phyloP scores from a whole-genome alignment of 2,888 invertebrate species.

The Linnaemya vulpina region DNA sequence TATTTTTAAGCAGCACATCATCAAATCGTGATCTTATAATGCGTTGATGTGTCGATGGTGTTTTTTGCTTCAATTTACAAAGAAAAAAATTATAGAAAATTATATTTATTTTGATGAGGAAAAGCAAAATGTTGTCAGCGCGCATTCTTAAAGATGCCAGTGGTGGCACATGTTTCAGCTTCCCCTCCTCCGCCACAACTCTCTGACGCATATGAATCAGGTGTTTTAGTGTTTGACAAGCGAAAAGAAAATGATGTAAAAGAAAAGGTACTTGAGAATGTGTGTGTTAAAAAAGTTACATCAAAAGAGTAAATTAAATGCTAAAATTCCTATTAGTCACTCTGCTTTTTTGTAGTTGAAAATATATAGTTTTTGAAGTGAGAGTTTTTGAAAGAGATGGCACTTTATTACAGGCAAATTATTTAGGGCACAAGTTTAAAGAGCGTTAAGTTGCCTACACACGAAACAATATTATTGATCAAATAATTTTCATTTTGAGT shows the following conservation, averaged over 20 bases:
- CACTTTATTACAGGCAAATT: too few relatives aligned
- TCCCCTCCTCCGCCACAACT: neutral
- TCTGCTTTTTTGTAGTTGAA: too few relatives aligned
- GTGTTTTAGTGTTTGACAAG: neutral
- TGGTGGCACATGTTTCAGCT: conserved; percentile 6
- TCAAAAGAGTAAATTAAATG: neutral
- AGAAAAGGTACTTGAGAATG: neutral
- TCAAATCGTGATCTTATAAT: conserved; percentile 38
- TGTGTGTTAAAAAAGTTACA: neutral
- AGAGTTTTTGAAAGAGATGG: too few relatives aligned
- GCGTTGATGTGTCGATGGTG: conserved; percentile 47
- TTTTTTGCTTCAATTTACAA: neutral
- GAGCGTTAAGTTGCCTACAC: too few relatives aligned
- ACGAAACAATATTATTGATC: too few relatives aligned
- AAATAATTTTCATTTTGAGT: too few relatives aligned
- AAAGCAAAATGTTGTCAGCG: neutral
- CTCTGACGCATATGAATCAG: neutral
- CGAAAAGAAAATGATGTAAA: neutral
- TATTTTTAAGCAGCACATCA: conserved; percentile 25
- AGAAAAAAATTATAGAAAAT: too few relatives aligned
- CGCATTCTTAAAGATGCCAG: conserved; percentile 8
- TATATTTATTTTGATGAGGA: conserved; percentile 8
- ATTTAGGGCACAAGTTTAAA: too few relatives aligned
- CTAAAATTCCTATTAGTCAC: too few relatives aligned
- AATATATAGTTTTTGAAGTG: too few relatives aligned